Conservation (phyloP, 2,797 vertebrate genomes). For the Carapus acus region DNA sequence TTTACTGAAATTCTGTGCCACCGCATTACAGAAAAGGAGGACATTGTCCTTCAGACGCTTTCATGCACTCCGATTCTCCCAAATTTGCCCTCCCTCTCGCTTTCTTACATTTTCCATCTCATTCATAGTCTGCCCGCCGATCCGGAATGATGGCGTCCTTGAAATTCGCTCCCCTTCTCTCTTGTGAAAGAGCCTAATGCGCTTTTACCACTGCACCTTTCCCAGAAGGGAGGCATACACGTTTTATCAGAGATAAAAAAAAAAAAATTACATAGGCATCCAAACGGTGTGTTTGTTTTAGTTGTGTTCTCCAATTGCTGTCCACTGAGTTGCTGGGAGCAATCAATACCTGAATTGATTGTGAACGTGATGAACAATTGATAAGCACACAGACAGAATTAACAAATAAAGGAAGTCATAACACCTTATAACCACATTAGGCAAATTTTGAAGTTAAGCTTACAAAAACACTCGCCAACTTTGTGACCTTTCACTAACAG, state of each 20-base stretch:
- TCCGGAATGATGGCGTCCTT: conserved; percentile 25
- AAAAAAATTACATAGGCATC: conserved; percentile 2
- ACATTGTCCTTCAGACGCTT: not conserved
- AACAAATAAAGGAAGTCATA: no score
- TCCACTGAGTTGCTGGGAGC: no score
- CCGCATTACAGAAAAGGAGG: not conserved
- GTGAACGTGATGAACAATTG: no score
- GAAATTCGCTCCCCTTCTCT: conserved; percentile 7
- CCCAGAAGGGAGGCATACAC: conserved; percentile 3
- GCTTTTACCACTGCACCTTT: conserved; percentile 17
- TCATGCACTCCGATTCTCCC: not conserved
- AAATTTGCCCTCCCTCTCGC: not conserved
- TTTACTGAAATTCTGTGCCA: conserved; percentile 16
- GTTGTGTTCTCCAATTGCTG: not conserved
- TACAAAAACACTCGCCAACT: no score
- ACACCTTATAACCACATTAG: no score
- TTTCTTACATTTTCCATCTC: conserved; percentile 4
- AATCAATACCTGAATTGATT: no score
- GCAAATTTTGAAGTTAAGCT: no score
- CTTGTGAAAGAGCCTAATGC: conserved; percentile 21
- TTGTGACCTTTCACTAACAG: not conserved
- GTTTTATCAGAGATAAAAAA: not conserved
- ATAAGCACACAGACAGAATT: no score
- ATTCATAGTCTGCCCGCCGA: conserved; percentile 1
- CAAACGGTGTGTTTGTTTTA: not conserved